phyloP scores from a whole-genome alignment of 2,797 vertebrate species.

The Acropternis orthonyx region DNA sequence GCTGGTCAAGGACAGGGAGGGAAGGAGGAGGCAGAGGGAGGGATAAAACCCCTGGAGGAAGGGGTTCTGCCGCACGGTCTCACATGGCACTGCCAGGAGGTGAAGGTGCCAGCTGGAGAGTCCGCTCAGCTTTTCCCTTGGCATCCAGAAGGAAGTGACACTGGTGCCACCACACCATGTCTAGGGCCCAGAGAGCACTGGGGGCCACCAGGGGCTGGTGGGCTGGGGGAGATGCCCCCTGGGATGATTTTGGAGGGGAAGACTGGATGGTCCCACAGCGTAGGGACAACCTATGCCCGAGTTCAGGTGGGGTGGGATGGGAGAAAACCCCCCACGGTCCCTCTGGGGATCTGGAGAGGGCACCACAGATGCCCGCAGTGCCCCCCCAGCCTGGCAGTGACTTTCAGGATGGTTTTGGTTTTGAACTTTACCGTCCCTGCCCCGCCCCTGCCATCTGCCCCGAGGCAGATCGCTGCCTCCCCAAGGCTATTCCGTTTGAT shows the following conservation, averaged over 20 bases:
- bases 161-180: accelerated
- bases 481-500: background rate
- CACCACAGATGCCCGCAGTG: accelerated
- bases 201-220: too few species aligned
- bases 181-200: accelerated
- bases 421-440: background rate
- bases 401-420: background rate
- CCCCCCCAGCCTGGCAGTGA: background rate
- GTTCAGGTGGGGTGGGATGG: accelerated
- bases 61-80: accelerated
- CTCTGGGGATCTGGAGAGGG: background rate
- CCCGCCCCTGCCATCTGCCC: background rate
- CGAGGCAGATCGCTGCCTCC: background rate
- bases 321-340: background rate
- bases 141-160: accelerated
- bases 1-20: background rate
- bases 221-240: background rate
- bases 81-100: background rate
- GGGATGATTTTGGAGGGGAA: background rate
- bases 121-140: background rate
- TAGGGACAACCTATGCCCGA: accelerated
- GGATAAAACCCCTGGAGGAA: background rate
- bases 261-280: background rate
- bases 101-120: background rate
- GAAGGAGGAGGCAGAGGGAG: background rate